Evolutionary conservation across 1,140 invertebrate genomes (phyloP).

Genomic region (Bombus waltoni): DNA sequence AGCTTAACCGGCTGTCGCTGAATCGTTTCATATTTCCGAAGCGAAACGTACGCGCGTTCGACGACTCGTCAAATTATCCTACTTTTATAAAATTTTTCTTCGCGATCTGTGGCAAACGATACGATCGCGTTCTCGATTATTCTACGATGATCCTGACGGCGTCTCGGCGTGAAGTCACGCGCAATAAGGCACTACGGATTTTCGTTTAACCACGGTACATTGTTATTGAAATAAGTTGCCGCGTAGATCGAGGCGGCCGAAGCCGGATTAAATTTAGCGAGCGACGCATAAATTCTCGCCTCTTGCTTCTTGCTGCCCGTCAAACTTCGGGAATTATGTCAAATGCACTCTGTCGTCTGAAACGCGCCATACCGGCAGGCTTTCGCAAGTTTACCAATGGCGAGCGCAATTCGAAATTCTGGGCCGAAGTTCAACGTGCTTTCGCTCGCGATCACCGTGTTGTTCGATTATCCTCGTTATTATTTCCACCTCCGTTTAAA

Average conservation of each 20-base stretch:
- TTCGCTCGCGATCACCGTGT: neutral
- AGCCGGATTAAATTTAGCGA: constrained; percentile 1
- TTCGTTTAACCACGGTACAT: neutral
- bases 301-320: neutral
- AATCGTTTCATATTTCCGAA: neutral
- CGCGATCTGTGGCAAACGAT: too few species aligned
- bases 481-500: neutral
- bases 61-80: neutral
- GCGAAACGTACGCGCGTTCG: neutral
- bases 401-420: neutral
- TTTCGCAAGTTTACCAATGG: constrained; percentile 3
- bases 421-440: neutral
- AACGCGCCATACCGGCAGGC: neutral
- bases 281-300: constrained; percentile 5
- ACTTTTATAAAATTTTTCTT: too few species aligned
- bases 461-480: neutral
- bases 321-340: constrained; percentile 18
- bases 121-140: too few species aligned
- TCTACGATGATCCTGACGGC: too few species aligned
- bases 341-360: constrained; percentile 2
- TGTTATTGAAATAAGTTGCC: constrained; percentile 26
- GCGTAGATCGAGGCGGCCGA: neutral
- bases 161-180: too few species aligned
- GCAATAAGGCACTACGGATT: neutral
- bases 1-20: neutral